Evolutionary conservation across 2,113 vertebrate genomes (phyloP), one percentile per base, ranked within the genome.

Genomic region (Eulemur macaco): DNA sequence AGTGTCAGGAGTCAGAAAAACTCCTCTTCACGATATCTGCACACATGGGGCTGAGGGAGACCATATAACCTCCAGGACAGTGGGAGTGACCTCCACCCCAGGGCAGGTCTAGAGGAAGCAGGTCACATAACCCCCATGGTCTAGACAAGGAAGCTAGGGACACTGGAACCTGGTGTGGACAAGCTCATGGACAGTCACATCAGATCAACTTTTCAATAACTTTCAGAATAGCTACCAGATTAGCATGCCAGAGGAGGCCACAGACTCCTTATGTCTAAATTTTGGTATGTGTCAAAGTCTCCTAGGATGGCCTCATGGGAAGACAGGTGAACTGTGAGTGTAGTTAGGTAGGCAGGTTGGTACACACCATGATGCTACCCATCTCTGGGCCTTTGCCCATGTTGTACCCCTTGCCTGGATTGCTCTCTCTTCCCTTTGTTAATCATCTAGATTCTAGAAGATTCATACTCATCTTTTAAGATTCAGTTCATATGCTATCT

Each of bases 401-500:
- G 68, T 56, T 85, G 50, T 95, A 56, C 10, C 18, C 29, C 77
- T 91, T 86, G 58, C 90, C 94, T 85, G 58, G 45, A 85, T 86
- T 47, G 60, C 73, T 14, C 31, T 91, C 34, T 56, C 78, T 52
- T 91, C 45, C 52, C 50, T 54, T 90, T 73, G 21, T 56, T 88
- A 78, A 91, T 63, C 89, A 86, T 34, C 25, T 54, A 50, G 58
- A 86, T 82, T 34, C 23, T 47, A 50, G 58, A 86, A 86, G 29
- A 87, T 52, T 84, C 15, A 21, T 89, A 86, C 54, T 88, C 14
- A 86, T 76, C 31, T 92, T 91, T 97, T 86, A 58, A 96, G 52
- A 68, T n/a, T 85, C 27, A 91, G n/a, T 82, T 76, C 45, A 87
- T 34, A 90, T 52, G 56, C 27, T 25, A 81, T 78, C n/a, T 88